Conservation (phyloP, 2,888 invertebrate genomes). For the Agriopis marginaria region DNA sequence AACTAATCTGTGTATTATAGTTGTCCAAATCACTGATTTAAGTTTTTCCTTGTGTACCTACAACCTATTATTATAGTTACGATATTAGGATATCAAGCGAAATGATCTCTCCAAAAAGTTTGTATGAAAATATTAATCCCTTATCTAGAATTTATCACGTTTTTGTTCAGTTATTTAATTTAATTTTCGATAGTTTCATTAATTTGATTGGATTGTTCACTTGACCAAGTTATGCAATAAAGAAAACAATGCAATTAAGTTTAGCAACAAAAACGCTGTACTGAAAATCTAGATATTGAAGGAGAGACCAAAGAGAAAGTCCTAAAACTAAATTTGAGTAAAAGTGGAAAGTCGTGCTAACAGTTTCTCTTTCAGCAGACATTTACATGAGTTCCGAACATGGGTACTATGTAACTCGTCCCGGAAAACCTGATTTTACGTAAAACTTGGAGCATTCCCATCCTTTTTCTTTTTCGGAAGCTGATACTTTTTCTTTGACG, state of each 20-base stretch:
- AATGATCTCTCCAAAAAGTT: too few relatives aligned
- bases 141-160: too few relatives aligned
- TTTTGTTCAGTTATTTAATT: too few relatives aligned
- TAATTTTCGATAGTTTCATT: background rate
- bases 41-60: too few relatives aligned
- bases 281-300: background rate
- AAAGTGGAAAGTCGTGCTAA: slow-evolving; percentile 26
- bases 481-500: slow-evolving; percentile 44
- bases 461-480: slow-evolving; percentile 41
- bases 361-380: slow-evolving; percentile 36
- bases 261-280: background rate
- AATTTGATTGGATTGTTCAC: too few relatives aligned
- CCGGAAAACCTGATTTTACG: slow-evolving; percentile 41
- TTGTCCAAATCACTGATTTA: too few relatives aligned
- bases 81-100: too few relatives aligned
- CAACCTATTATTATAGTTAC: too few relatives aligned
- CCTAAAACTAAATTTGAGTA: slow-evolving; percentile 31
- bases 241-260: background rate
- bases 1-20: too few relatives aligned
- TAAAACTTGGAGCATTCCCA: slow-evolving; percentile 36
- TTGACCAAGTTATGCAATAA: slow-evolving; percentile 1
- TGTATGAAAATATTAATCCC: too few relatives aligned
- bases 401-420: slow-evolving; percentile 31
- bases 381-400: slow-evolving; percentile 38
- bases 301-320: slow-evolving; percentile 19